Base-by-base conservation (phyloP, 2,888 invertebrate species). In the Hesperia comma region DNA sequence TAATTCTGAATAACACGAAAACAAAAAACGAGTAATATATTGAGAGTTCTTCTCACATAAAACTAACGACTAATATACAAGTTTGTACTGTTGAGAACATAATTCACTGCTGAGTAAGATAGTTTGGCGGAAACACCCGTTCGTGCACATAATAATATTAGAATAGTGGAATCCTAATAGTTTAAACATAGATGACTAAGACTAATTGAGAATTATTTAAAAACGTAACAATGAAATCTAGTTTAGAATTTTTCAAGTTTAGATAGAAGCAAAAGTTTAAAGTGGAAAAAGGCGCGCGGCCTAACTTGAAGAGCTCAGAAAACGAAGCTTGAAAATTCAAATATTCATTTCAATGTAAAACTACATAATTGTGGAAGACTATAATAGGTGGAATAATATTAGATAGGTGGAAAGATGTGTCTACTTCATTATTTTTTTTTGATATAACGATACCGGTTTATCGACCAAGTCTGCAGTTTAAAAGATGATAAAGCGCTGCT, bases 11-110 rank as follows among this genome's bases (percentile, higher is more conserved):
- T 58, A 72, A 68, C 67, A 72, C 67, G 73, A 69, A 64, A 69
- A 69, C 70, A 69, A 8, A 46, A 68, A 60, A 78, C 74, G 75
- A 78, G 80, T 78, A 79, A 74, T 69, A 75, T 78, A 3, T 74
- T 69, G 79, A 79, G 79, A 83, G 80, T 82, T 49, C 46, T 46
- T 46, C 19, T 19, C 49, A 75, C 83, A 77, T 84, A 87, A 85
- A 87, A 82, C 82, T 83, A 73, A 80, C 76, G 81, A 88, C 86
- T 88, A 88, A 83, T 83, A 76, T 77, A 71, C 71, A 75, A 84
- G 86, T 90, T 91, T 90, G 91, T 91, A 92, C 91, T 90, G 85
- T 84, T 79, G 78, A 82, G 75, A 69, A 82, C 79, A 60, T 70
- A 85, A 85, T 84, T 82, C 80, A 84, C 80, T 79, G 78, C 76